Evolutionary conservation across 2,888 invertebrate genomes (phyloP).

Genomic region (Nymphalis polychloros): DNA sequence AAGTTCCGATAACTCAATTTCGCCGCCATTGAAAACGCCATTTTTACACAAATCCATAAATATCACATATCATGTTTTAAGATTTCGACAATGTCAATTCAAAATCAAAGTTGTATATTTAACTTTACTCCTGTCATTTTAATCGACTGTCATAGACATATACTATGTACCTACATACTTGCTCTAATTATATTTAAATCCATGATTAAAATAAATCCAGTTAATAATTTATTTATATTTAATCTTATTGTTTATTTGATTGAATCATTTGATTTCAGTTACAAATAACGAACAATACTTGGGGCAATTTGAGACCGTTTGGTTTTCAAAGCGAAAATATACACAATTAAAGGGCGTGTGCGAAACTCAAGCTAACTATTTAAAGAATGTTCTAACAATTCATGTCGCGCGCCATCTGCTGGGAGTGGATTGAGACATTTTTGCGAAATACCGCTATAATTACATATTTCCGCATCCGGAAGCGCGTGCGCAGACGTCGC

Average conservation of each 20-base stretch:
- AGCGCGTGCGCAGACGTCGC: conserved; percentile 72
- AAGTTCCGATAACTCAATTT: too few relatives aligned
- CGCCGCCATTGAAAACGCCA: too few relatives aligned
- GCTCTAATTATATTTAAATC: too few relatives aligned
- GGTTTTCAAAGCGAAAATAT: conserved; percentile 1
- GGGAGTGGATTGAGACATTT: conserved; percentile 74
- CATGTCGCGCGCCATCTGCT: conserved; percentile 72
- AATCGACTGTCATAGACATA: too few relatives aligned
- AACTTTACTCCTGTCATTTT: too few relatives aligned
- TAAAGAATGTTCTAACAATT: conserved; percentile 67
- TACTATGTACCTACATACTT: too few relatives aligned
- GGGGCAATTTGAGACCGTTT: conserved; percentile 1
- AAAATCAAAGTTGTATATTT: too few relatives aligned
- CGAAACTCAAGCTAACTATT: conserved; percentile 65
- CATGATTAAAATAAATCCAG: too few relatives aligned
- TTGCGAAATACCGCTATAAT: conserved; percentile 76
- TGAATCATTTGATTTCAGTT: neutral
- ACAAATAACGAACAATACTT: neutral
- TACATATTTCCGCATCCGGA: conserved; percentile 76
- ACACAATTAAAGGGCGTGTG: conserved; percentile 57
- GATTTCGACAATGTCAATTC: too few relatives aligned
- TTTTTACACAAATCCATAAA: too few relatives aligned
- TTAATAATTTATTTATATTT: too few relatives aligned
- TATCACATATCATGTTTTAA: too few relatives aligned
- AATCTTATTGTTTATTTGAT: neutral